phyloP scores from a whole-genome alignment of 2,888 invertebrate genomes.

The Coleophora flavipennella region DNA sequence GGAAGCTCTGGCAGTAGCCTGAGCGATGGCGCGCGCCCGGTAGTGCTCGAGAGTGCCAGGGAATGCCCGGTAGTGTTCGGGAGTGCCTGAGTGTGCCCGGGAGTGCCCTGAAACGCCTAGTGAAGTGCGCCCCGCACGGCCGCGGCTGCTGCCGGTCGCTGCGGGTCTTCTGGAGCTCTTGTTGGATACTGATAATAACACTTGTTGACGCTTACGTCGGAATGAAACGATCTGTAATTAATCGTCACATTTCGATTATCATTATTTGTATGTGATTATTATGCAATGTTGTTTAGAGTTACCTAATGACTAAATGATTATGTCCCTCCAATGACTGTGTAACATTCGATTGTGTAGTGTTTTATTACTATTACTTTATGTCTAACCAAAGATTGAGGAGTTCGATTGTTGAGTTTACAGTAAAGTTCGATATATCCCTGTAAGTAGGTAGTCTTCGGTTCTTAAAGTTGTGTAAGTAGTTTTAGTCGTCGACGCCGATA shows the following conservation, averaged over 20 bases:
- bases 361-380: conserved; percentile 58
- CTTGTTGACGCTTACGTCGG: conserved; percentile 69
- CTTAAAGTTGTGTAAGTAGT: conserved; percentile 65
- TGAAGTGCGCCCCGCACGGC: conserved; percentile 9
- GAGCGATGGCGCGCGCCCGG: conserved; percentile 15
- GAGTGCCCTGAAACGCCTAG: too few species aligned
- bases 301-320: conserved; percentile 63
- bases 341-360: conserved; percentile 62
- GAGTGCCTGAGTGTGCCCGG: too few species aligned
- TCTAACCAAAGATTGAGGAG: conserved; percentile 66
- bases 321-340: conserved; percentile 70
- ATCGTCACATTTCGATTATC: conserved; percentile 62
- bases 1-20: conserved; percentile 82
- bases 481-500: conserved; percentile 56
- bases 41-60: conserved; percentile 6
- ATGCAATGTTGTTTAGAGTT: conserved; percentile 68
- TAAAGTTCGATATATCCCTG: conserved; percentile 53
- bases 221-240: conserved; percentile 51
- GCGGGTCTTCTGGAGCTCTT: conserved; percentile 23
- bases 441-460: conserved; percentile 67
- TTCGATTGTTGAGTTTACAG: conserved; percentile 51
- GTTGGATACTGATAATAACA: conserved; percentile 52
- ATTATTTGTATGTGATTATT: conserved; percentile 65
- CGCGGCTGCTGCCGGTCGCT: too few species aligned
- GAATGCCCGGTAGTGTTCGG: neutral